A percentile compares a stretch with the other conserved stretches of the same genome.
Conservation (phyloP, 2,888 invertebrate genomes). For the Diarsia mendica region DNA sequence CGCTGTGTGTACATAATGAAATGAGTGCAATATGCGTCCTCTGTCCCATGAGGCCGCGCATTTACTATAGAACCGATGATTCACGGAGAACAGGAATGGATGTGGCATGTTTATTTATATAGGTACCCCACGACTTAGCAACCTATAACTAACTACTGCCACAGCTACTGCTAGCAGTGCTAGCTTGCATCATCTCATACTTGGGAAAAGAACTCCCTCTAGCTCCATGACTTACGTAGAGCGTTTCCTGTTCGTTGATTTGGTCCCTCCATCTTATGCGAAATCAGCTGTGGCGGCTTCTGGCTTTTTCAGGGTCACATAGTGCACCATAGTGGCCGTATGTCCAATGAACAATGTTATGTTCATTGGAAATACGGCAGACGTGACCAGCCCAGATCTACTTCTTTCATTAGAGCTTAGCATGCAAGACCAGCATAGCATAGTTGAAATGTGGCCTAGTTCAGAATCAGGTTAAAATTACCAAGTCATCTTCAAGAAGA, state of each 20-base stretch:
- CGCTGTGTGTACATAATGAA: conserved; percentile 88
- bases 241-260: neutral
- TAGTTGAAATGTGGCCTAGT: too few relatives aligned
- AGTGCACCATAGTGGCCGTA: too few relatives aligned
- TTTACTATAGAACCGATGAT: neutral
- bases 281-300: too few relatives aligned
- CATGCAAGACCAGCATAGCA: too few relatives aligned
- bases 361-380: too few relatives aligned
- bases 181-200: neutral
- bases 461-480: too few relatives aligned
- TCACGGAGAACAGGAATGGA: conserved; percentile 28
- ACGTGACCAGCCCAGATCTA: too few relatives aligned
- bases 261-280: neutral
- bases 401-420: too few relatives aligned
- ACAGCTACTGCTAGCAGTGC: too few relatives aligned
- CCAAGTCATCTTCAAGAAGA: neutral
- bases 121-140: neutral
- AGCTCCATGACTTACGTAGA: neutral
- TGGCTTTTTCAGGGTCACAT: too few relatives aligned
- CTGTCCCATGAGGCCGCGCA: conserved; percentile 74
- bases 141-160: neutral
- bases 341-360: too few relatives aligned
- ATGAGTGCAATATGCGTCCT: conserved; percentile 89
- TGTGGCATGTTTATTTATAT: conserved; percentile 35
- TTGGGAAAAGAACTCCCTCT: neutral